Conservation (phyloP, 2,113 vertebrate genomes). For the Asarcornis scutulata region DNA sequence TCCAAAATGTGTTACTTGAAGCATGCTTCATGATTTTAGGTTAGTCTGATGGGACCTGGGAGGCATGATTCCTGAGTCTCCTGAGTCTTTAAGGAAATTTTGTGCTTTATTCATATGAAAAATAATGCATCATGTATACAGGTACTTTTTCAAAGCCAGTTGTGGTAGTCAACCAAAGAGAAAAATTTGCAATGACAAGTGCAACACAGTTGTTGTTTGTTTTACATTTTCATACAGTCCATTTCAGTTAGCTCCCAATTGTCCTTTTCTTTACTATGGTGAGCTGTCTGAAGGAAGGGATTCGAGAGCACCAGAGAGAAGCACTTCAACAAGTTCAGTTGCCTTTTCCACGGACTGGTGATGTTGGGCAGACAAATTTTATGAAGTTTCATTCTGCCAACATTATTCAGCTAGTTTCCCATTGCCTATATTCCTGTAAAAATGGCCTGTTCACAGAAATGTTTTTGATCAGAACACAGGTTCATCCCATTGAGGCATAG, state of each 20-base stretch:
- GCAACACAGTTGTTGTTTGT: neutral
- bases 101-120: neutral
- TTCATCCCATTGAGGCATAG: neutral
- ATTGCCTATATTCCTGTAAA: neutral
- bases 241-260: neutral
- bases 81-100: neutral
- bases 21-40: neutral
- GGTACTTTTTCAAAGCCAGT: neutral
- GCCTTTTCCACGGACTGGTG: neutral
- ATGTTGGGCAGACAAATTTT: neutral
- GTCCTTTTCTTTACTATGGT: neutral
- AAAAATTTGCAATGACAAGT: neutral
- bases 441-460: neutral
- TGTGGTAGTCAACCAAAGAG: neutral
- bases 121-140: neutral
- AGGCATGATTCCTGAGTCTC: neutral
- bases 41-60: neutral
- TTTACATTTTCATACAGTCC: neutral
- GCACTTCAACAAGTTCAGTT: neutral
- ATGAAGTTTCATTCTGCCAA: neutral
- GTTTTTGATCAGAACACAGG: neutral
- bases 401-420: neutral
- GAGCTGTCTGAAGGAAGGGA: neutral
- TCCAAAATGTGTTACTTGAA: constrained; percentile 1
- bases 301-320: neutral